phyloP scores from a whole-genome alignment of 2,888 invertebrate species.

The Didymodactylos carnosus region DNA sequence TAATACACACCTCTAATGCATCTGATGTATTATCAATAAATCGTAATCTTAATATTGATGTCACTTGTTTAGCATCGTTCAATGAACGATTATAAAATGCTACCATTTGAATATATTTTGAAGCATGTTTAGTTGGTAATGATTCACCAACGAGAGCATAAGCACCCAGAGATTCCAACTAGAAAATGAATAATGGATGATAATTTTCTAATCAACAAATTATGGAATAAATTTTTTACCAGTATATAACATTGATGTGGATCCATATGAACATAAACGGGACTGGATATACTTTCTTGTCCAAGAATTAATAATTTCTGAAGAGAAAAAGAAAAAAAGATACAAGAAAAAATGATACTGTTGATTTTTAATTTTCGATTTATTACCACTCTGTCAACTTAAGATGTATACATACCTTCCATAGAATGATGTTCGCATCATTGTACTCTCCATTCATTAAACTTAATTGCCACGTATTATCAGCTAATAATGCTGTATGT shows the following conservation, averaged over 20 bases:
- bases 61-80: background rate
- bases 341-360: no score
- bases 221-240: background rate
- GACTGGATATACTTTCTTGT: background rate
- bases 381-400: no score
- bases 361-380: no score
- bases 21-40: background rate
- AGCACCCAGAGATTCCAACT: background rate
- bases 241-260: background rate
- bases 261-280: background rate
- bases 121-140: background rate
- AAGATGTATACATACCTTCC: no score
- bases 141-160: background rate
- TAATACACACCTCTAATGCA: background rate
- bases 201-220: no score
- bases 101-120: background rate
- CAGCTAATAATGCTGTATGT: slow-evolving; percentile 3
- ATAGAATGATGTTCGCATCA: no score
- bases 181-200: background rate
- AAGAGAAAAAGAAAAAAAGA: no score
- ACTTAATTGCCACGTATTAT: slow-evolving; percentile 1
- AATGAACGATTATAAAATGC: background rate
- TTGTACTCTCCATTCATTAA: background rate
- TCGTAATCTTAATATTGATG: background rate
- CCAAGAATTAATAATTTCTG: no score